These are phyloP conservation scores for Mugil cephalus DNA, from an alignment of 2,113 vertebrate genomes.

Conservation along the genomic window DNA sequence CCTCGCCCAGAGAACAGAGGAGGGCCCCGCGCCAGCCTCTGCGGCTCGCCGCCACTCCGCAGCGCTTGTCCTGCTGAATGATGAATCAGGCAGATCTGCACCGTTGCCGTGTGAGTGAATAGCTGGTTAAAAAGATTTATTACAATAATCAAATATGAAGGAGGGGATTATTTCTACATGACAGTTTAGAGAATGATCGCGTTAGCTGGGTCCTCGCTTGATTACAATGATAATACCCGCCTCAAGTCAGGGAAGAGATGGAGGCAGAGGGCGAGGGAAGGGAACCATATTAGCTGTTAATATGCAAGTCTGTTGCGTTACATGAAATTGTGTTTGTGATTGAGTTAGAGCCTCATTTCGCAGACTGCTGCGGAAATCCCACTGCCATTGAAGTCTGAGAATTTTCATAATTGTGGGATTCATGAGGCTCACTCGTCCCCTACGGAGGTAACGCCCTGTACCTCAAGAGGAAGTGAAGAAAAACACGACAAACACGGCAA, in stretches of 20 bases:
- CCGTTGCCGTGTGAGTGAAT: slow-evolving; percentile 69
- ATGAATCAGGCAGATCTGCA: slow-evolving; percentile 54
- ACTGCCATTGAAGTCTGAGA: slow-evolving; percentile 11
- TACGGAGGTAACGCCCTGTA: slow-evolving; percentile 21
- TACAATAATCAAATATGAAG: slow-evolving; percentile 82
- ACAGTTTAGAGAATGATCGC: slow-evolving; percentile 78
- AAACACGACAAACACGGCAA: slow-evolving; percentile 41
- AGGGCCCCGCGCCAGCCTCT: slow-evolving; percentile 17
- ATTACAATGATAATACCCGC: slow-evolving; percentile 80
- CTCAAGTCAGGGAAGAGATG: slow-evolving; percentile 64
- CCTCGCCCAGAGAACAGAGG: slow-evolving; percentile 32
- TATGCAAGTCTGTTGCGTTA: slow-evolving; percentile 67
- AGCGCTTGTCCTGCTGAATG: slow-evolving; percentile 34
- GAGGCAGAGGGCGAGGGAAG: slow-evolving; percentile 24
- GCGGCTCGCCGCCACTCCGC: slow-evolving; percentile 38
- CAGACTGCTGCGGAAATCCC: slow-evolving; percentile 26
- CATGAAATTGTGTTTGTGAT: slow-evolving; percentile 68
- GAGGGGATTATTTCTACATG: slow-evolving; percentile 79
- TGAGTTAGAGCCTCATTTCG: slow-evolving; percentile 51
- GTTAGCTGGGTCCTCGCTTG: slow-evolving; percentile 75
- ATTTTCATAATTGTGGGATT: slow-evolving; percentile 47
- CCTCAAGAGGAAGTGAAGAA: slow-evolving; percentile 52
- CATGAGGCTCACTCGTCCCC: slow-evolving; percentile 13
- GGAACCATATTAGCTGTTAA: slow-evolving; percentile 73
- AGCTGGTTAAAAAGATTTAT: slow-evolving; percentile 80